Base-by-base conservation (phyloP, 2,113 vertebrate genomes). In the Spilogale gracilis region DNA sequence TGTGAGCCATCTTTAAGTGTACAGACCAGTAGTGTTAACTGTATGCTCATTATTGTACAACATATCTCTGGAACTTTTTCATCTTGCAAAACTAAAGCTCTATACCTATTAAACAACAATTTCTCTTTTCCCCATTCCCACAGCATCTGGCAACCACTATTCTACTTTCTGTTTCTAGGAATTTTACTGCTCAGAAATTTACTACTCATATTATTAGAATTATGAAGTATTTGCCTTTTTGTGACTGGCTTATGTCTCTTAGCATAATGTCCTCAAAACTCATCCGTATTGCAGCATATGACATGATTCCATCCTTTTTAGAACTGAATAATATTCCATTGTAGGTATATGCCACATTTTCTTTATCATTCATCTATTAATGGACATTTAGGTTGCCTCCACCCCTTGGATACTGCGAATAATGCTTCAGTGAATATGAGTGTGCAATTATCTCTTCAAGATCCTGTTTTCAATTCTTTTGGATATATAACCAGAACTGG, bases 271-370 rank as follows among this genome's bases (percentile, higher is more conserved):
- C 38, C 11, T 92, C 13, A 91, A 71, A 14, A 6, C 32, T 88
- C n/a, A 60, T 94, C 45, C 48, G 11, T 25, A 7, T 74, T 56
- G 6, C 45, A 69, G 58, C 52, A 52, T 27, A 43, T 71, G 38
- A 45, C 48, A 92, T 60, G 13, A 67, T 78, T 88, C 48, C 65
- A 54, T n/a, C 60, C 43, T 74, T 85, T 67, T 61, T 20, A 89
- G 45, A 60, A 11, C 45, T 80, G 18, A 96, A 80, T 95, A 60
- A 61, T 91, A 69, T 82, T 74, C 88, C 65, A 69, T 18, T 82
- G 13, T 52, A 81, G 65, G 56, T 52, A 14, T 27, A 52, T 60
- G 43, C 45, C 58, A 48, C n/a, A 84, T 80, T 89, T 89, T 61
- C 25, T 67, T 83, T 95, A 56, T 63, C 48, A 38, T 30, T 65